phyloP scores from a whole-genome alignment of 1,140 invertebrate species.

The Microplitis mediator region DNA sequence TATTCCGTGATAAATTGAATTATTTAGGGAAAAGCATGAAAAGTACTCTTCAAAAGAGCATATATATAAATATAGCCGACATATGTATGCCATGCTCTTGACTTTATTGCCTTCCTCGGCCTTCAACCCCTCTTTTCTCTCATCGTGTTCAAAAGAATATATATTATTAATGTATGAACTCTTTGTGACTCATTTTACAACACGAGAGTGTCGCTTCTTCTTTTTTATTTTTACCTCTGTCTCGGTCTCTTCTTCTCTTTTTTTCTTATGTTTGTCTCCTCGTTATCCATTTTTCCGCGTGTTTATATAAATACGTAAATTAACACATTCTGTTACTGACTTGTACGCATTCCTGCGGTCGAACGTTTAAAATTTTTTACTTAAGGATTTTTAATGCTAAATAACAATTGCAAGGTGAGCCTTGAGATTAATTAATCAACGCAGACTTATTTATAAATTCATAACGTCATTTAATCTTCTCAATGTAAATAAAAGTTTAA shows the following conservation, averaged over 20 bases:
- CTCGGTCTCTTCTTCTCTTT: neutral
- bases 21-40: neutral
- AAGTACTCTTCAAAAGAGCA: neutral
- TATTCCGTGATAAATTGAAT: too few species aligned
- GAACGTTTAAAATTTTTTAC: too few species aligned
- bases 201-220: neutral
- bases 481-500: too few species aligned
- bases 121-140: neutral
- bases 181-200: slow-evolving; percentile 24
- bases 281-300: neutral
- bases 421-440: too few species aligned
- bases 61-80: neutral
- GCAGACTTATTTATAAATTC: too few species aligned
- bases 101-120: slow-evolving; percentile 6
- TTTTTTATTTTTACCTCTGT: neutral
- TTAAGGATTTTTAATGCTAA: too few species aligned
- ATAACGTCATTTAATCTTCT: too few species aligned
- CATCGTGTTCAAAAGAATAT: neutral
- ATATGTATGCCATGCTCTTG: slow-evolving; percentile 3
- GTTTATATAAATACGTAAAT: too few species aligned
- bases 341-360: too few species aligned
- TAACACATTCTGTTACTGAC: too few species aligned
- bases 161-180: slow-evolving; percentile 30
- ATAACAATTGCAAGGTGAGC: too few species aligned
- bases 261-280: neutral